Evolutionary conservation across 2,888 invertebrate species (phyloP).

Genomic region (Griposia aprilina): DNA sequence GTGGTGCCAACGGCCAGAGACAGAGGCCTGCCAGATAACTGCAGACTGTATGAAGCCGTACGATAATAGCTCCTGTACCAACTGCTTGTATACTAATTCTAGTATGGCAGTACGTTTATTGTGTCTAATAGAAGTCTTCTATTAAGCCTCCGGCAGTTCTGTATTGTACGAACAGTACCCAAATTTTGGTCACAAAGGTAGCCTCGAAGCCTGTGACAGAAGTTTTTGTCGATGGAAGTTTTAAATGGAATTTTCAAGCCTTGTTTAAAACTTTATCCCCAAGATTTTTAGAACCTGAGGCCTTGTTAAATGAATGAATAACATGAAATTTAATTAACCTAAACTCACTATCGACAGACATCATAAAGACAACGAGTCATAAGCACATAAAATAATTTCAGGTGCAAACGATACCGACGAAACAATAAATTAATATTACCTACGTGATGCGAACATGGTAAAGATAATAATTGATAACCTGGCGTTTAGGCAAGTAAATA

Average conservation of each 20-base stretch:
- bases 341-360: background rate
- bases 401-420: conserved; percentile 17
- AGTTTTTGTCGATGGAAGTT: background rate
- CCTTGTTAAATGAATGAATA: background rate
- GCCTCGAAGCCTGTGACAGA: background rate
- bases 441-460: conserved; percentile 14
- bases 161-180: background rate
- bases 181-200: background rate
- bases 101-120: background rate
- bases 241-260: background rate
- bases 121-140: background rate
- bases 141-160: background rate
- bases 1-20: conserved; percentile 49
- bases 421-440: conserved; percentile 25
- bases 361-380: conserved; percentile 21
- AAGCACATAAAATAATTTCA: conserved; percentile 37
- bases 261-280: background rate
- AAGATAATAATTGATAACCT: conserved; percentile 23
- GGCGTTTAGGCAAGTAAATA: background rate
- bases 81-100: conserved; percentile 13
- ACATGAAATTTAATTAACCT: background rate
- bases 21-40: conserved; percentile 43
- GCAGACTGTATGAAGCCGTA: conserved; percentile 57
- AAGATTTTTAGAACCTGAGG: background rate
- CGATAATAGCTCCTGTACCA: conserved; percentile 25